Evolutionary conservation across 2,797 vertebrate genomes (phyloP), one percentile per base, ranked within the genome.

Genomic region (Sebastes hubbsi): DNA sequence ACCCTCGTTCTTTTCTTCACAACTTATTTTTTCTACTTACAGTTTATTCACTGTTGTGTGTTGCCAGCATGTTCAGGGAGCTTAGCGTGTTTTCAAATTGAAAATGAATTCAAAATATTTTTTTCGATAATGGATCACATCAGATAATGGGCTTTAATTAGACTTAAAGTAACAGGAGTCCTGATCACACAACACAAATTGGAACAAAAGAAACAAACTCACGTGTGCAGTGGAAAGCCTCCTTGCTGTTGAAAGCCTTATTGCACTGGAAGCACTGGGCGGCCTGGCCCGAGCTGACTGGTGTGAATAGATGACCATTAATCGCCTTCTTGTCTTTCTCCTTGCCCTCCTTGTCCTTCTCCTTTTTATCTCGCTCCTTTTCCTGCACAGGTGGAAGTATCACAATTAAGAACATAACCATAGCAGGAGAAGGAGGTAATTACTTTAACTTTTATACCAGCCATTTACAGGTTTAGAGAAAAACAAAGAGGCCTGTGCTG

Each of bases 141-240:
- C 36, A 46, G 4, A 64, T 71, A 55, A 73, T 58, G 20, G 42
- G 61, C 36, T 82, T 82, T 68, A 52, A 78, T 81, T 58, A 67
- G 38, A 80, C 16, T 14, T 63, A 22, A 54, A 75, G n/a, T 60
- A 52, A 55, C 30, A 49, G 34, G 58, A 58, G 54, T 2, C 16
- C 11, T 38, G 27, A 49, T 52, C 5, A n/a, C 16, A 49, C 11
- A 34, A 69, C 24, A 27, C 20, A 32, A n/a, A 70, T 8, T 29
- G n/a, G 20, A 11, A 27, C 2, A 2, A 36, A 22, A 29, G 42
- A 60, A 32, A 67, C 9, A 8, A 27, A 88, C 98, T 97, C 93
- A 99, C 98, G 94, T 88, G 96, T 90, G 93, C 98, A 99, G 27
- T 95, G 91, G 86, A 96, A 96, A 16, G 95, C 94, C 16, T 99